These are phyloP conservation scores for Chrysolina americana DNA, from an alignment of 2,888 invertebrate species.

Conservation along the genomic window DNA sequence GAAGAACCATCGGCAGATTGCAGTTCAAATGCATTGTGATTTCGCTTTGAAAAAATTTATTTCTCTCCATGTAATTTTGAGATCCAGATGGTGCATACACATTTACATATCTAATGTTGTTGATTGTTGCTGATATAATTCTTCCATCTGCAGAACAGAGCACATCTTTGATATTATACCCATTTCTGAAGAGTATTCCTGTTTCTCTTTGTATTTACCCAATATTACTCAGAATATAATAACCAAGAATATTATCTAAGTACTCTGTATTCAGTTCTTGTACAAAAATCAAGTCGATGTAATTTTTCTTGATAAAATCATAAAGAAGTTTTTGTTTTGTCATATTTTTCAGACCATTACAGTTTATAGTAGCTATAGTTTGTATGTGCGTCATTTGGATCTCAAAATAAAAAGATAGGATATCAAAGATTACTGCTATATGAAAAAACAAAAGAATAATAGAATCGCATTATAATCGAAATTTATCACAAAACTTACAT, in stretches of 20 bases:
- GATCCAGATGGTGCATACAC: slow-evolving; percentile 14
- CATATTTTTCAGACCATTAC: slow-evolving; percentile 13
- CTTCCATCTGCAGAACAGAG: slow-evolving; percentile 12
- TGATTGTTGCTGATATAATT: neutral
- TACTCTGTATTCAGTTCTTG: neutral
- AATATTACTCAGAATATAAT: neutral
- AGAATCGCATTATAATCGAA: too few species aligned
- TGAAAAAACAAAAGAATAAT: too few species aligned
- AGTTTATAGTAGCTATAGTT: slow-evolving; percentile 9
- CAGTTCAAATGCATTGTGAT: slow-evolving; percentile 6
- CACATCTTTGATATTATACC: slow-evolving; percentile 7
- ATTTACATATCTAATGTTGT: slow-evolving; percentile 1
- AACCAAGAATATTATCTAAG: neutral
- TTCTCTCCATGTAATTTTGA: neutral
- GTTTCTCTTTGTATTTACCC: neutral
- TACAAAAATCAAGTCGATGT: neutral
- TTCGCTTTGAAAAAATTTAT: neutral
- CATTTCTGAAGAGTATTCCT: neutral
- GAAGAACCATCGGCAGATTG: neutral
- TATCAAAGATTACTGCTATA: too few species aligned
- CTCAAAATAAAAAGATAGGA: too few species aligned
- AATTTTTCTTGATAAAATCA: neutral
- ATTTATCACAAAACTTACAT: too few species aligned
- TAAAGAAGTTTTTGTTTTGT: neutral
- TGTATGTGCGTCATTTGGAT: neutral